These are phyloP conservation scores for Molossus alvarezi DNA, from an alignment of 2,797 vertebrate genomes.

Conservation along the genomic window DNA sequence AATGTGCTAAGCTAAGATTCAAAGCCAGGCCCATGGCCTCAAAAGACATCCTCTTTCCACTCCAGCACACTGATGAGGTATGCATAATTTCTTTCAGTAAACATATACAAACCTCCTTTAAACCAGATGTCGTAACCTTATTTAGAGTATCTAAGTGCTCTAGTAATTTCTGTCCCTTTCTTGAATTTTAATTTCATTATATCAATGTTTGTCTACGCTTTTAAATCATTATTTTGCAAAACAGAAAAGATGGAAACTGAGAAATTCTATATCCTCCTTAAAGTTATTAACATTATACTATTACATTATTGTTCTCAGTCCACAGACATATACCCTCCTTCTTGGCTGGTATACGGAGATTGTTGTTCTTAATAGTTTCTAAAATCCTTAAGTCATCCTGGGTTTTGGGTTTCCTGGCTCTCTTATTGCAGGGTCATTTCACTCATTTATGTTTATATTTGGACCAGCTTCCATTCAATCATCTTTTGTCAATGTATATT, in stretches of 20 bases:
- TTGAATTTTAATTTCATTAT: neutral
- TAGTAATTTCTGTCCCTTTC: neutral
- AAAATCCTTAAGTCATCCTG: neutral
- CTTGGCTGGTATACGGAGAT: neutral
- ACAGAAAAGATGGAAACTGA: constrained; percentile 37
- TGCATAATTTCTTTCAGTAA: constrained; percentile 15
- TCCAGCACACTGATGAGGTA: neutral
- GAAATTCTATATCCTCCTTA: neutral
- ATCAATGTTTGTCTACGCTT: neutral
- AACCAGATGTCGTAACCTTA: neutral
- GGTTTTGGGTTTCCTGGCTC: neutral
- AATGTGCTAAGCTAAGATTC: constrained; percentile 28
- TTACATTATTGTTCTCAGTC: neutral
- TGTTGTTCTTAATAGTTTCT: constrained; percentile 20
- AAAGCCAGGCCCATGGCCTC: neutral
- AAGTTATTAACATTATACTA: neutral
- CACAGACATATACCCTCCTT: neutral
- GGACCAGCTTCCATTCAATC: neutral
- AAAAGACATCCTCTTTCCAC: neutral
- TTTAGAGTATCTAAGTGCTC: neutral
- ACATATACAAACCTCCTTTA: neutral
- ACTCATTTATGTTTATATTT: constrained; percentile 6
- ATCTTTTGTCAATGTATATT: neutral
- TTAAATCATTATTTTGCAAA: constrained; percentile 30
- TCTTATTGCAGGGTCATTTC: neutral